Conservation (phyloP, 2,888 invertebrate species). For the Panzeria rudis region DNA sequence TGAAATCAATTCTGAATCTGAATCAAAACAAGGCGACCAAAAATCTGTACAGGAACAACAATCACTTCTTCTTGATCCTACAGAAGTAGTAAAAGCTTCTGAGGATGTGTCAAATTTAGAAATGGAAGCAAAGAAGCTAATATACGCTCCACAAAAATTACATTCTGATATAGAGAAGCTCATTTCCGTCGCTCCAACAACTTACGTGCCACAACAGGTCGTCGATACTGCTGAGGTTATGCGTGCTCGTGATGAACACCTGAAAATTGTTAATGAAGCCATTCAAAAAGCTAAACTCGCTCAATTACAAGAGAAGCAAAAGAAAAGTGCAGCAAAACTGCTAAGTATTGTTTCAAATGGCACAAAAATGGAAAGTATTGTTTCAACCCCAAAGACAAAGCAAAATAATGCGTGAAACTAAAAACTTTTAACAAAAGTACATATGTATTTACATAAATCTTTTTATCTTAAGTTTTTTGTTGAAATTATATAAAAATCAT, state of each 20-base stretch:
- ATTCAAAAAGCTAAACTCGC: slow-evolving; percentile 59
- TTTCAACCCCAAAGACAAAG: background rate
- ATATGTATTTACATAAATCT: background rate
- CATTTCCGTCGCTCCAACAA: slow-evolving; percentile 16
- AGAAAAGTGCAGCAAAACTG: background rate
- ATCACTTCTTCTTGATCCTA: slow-evolving; percentile 69
- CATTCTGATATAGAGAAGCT: slow-evolving; percentile 35
- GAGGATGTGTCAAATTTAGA: slow-evolving; percentile 75
- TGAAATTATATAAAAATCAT: background rate
- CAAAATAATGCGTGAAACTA: background rate
- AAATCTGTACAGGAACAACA: background rate
- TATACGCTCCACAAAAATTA: background rate
- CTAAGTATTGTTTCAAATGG: background rate
- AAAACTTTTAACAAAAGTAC: background rate
- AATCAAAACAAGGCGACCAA: background rate
- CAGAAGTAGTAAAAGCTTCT: slow-evolving; percentile 75
- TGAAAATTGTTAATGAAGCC: slow-evolving; percentile 76
- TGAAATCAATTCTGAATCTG: background rate
- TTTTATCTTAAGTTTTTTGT: background rate
- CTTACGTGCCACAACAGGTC: slow-evolving; percentile 50
- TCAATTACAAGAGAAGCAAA: background rate
- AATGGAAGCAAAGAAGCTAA: slow-evolving; percentile 65
- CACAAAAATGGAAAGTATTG: background rate
- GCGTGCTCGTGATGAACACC: slow-evolving; percentile 77
- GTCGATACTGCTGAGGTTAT: slow-evolving; percentile 78